phyloP scores from a whole-genome alignment of 2,797 vertebrate genomes.

The Anguilla marmorata region DNA sequence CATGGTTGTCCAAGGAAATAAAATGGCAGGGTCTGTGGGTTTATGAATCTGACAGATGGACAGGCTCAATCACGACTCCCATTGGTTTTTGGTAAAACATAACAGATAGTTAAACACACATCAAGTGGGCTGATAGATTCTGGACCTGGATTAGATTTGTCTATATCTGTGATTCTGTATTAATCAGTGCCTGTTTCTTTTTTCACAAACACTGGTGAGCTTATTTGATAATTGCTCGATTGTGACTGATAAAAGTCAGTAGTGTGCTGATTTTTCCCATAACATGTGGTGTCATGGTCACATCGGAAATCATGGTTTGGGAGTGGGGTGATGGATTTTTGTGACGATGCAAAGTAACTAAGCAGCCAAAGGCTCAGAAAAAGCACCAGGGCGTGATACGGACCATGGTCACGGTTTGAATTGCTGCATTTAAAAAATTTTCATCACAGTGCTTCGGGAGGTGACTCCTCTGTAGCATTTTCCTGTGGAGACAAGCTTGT shows the following conservation, averaged over 20 bases:
- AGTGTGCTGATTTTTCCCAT: too few relatives aligned
- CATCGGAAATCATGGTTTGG: too few relatives aligned
- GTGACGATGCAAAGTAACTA: too few relatives aligned
- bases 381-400: too few relatives aligned
- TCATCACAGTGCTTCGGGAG: too few relatives aligned
- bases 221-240: background rate
- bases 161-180: background rate
- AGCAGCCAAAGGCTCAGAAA: too few relatives aligned
- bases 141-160: background rate
- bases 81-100: background rate
- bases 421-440: too few relatives aligned
- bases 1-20: background rate
- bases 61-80: background rate
- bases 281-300: too few relatives aligned
- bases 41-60: background rate
- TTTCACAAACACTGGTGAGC: background rate
- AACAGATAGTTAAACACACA: background rate
- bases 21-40: background rate
- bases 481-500: too few relatives aligned
- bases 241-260: background rate
- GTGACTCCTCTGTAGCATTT: too few relatives aligned
- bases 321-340: too few relatives aligned
- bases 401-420: too few relatives aligned
- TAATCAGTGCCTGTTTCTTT: background rate
- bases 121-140: background rate